These are phyloP conservation scores for Cherax destructor DNA, from an alignment of 1,140 invertebrate genomes.

Conservation along the genomic window DNA sequence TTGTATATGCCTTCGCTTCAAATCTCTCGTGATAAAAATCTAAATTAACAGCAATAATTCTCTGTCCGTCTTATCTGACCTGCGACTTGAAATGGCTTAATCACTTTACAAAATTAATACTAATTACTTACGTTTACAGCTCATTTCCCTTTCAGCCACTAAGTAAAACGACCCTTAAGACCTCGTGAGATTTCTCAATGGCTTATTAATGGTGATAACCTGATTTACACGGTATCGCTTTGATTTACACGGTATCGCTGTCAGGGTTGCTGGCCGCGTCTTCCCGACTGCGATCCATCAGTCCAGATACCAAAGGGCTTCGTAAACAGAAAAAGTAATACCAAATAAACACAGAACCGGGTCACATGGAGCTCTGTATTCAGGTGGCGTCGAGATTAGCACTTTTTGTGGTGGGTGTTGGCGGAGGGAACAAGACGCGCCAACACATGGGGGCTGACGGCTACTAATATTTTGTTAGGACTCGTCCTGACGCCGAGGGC, in stretches of 20 bases:
- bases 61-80: background rate
- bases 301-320: background rate
- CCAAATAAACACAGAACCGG: background rate
- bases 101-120: background rate
- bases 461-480: conserved; percentile 1
- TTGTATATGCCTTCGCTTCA: background rate
- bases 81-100: background rate
- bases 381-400: background rate
- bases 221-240: no score
- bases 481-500: background rate
- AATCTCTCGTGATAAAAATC: background rate
- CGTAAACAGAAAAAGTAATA: background rate
- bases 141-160: background rate
- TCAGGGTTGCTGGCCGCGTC: background rate
- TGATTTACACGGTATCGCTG: background rate
- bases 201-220: background rate
- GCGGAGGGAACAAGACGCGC: background rate
- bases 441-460: background rate
- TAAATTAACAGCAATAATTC: background rate
- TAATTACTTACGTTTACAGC: background rate
- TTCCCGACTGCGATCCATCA: background rate
- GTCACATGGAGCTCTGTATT: background rate
- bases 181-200: background rate
- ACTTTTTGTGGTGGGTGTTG: background rate
- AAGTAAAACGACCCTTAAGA: background rate